Evolutionary conservation across 2,888 invertebrate genomes (phyloP).

Genomic region (Drosophila fungiperda): DNA sequence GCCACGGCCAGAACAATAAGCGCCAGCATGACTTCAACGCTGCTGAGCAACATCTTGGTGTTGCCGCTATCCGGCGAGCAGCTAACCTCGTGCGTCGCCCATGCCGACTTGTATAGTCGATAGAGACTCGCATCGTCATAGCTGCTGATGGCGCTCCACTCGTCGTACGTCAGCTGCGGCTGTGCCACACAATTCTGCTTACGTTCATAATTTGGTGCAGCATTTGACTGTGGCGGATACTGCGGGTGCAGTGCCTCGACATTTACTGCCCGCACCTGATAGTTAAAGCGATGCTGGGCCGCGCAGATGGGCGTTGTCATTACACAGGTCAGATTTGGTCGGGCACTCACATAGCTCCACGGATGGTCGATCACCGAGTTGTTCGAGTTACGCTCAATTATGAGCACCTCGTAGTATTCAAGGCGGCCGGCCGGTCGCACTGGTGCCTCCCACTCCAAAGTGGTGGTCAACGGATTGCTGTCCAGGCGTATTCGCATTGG

Average conservation of each 20-base stretch:
- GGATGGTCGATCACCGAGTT: constrained; percentile 58
- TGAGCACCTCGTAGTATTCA: constrained; percentile 87
- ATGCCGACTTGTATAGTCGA: constrained; percentile 69
- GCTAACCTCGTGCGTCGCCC: constrained; percentile 50
- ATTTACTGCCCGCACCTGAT: constrained; percentile 83
- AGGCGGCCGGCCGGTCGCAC: constrained; percentile 86
- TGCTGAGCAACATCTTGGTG: constrained; percentile 28
- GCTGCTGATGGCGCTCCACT: constrained; percentile 23
- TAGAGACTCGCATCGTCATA: constrained; percentile 59
- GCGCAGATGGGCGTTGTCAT: constrained; percentile 58
- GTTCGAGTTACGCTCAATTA: constrained; percentile 59
- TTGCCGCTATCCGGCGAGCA: constrained; percentile 45
- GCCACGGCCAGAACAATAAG: constrained; percentile 44
- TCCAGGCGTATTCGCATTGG: constrained; percentile 46
- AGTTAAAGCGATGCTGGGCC: constrained; percentile 47
- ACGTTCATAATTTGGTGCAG: neutral
- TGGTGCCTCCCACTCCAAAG: constrained; percentile 86
- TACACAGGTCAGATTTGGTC: constrained; percentile 49
- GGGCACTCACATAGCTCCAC: constrained; percentile 55
- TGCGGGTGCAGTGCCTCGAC: constrained; percentile 42
- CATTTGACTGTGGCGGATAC: neutral
- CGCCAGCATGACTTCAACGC: constrained; percentile 35
- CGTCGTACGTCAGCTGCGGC: constrained; percentile 8
- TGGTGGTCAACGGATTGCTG: constrained; percentile 51
- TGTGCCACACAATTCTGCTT: constrained; percentile 26